These are phyloP conservation scores for Lithosia quadra DNA, from an alignment of 2,888 invertebrate species.

Conservation along the genomic window DNA sequence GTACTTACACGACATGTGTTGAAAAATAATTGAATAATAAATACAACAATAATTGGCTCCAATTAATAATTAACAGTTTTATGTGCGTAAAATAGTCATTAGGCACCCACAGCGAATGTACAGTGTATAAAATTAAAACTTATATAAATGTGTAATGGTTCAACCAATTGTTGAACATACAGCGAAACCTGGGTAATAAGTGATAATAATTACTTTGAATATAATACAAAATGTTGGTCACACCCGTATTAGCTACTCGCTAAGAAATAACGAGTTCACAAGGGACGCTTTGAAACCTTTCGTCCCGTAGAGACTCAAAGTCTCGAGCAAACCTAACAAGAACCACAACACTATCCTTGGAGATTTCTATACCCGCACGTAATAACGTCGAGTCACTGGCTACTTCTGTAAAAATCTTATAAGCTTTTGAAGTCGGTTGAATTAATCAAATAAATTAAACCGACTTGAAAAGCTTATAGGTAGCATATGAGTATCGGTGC, in stretches of 20 bases:
- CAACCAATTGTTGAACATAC: too few species aligned
- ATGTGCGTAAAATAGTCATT: too few species aligned
- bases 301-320: slow-evolving; percentile 11
- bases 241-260: background rate
- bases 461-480: too few species aligned
- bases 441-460: background rate
- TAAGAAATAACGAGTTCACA: slow-evolving; percentile 1
- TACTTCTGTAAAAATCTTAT: background rate
- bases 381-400: background rate
- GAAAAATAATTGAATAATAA: background rate
- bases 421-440: too few species aligned
- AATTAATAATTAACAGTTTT: too few species aligned
- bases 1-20: background rate
- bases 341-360: slow-evolving; percentile 26
- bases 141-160: too few species aligned
- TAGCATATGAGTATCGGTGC: too few species aligned
- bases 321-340: slow-evolving; percentile 25
- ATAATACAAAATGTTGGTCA: background rate
- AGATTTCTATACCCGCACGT: slow-evolving; percentile 33
- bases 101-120: too few species aligned
- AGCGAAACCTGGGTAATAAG: background rate
- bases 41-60: background rate
- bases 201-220: background rate
- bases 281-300: slow-evolving; percentile 9
- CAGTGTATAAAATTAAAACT: too few species aligned